Evolutionary conservation across 1,140 invertebrate species (phyloP), one percentile per base, ranked within the genome.

Genomic region (Drosophila grimshawi): DNA sequence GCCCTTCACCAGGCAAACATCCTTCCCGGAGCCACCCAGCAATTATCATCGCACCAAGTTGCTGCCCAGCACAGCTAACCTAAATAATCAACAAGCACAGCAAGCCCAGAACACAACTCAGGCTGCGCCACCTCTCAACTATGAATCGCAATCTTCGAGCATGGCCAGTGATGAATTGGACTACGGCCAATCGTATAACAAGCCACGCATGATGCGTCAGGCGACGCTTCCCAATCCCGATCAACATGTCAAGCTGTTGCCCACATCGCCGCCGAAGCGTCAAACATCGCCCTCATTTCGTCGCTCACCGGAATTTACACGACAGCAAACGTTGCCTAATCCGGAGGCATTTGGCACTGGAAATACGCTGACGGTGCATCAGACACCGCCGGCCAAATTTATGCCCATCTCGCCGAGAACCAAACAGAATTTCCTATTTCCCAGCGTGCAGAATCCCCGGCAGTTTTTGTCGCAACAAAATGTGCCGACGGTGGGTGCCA

Each of bases 391-490:
- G 0, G 82, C 55, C 5, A 92, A 92, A 59, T 92, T 92, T 41
- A 80, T 92, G 69, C 92, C 92, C 5, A 92, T 92, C 27, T 92
- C 92, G 19, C 92, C 92, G 32, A 71, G 92, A 5, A 78, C 89
- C 63, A 92, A 92, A 52, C 92, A 92, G 63, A 92, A 92, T 46
- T 92, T 92, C 49, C 85, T 92, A 11, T 92, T 92, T 48, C 92
- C 92, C 6, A 92, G 78, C 49, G 89, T 90, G 10, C 91, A 79
- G 55, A 91, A 92, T 76, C 91, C 91, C 0, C 70, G 92, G 1
- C 86, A 83, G 59, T 92, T 92, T 66, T 72, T 92, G 0, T 92
- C 92, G 0, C 92, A 92, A 49, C 92, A 92, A 10, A 88, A 92
- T 57, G 92, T 92, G 32, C 92, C 92, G 7, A 73, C 91, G 0